Conservation (phyloP, 30 jellyfish, hydroid and myxozoan genomes). For the Pseudorhiza aurosa region DNA sequence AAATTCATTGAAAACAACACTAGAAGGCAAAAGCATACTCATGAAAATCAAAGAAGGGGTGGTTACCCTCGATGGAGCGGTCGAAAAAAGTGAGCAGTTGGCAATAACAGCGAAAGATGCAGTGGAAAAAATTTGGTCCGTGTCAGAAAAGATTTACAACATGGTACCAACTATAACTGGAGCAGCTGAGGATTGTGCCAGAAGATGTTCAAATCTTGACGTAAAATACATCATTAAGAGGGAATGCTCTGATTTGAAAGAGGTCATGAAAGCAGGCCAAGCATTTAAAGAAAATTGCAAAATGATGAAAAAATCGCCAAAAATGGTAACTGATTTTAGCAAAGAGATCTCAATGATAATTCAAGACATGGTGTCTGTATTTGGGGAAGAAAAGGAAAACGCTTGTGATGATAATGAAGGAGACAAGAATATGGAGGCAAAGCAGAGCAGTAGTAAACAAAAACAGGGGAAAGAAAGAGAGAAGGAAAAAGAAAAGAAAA, state of each 20-base stretch:
- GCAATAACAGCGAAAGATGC: conserved; percentile 31
- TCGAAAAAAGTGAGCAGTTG: conserved; percentile 12
- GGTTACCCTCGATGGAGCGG: conserved; percentile 20
- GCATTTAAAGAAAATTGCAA: conserved; percentile 24
- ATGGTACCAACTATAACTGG: conserved; percentile 20
- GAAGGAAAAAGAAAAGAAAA: background rate
- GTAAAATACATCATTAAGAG: conserved; percentile 10
- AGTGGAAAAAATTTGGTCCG: conserved; percentile 1
- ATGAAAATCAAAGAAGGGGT: conserved; percentile 15
- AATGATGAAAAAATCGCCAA: conserved; percentile 34
- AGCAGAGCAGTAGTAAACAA: background rate
- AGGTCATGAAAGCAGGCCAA: conserved; percentile 4
- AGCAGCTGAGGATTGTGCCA: conserved; percentile 2
- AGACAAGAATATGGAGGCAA: background rate
- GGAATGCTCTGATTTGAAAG: conserved; percentile 14
- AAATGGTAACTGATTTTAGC: conserved; percentile 37
- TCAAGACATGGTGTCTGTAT: conserved; percentile 3
- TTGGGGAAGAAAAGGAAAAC: background rate
- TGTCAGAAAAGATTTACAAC: conserved; percentile 25
- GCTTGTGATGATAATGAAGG: background rate
- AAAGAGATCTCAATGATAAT: conserved; percentile 27
- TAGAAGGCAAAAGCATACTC: background rate
- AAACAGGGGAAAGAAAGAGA: background rate
- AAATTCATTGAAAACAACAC: conserved; percentile 20
- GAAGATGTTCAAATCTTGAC: background rate